Conservation (phyloP, 2,113 vertebrate species). For the Trogon surrucura region DNA sequence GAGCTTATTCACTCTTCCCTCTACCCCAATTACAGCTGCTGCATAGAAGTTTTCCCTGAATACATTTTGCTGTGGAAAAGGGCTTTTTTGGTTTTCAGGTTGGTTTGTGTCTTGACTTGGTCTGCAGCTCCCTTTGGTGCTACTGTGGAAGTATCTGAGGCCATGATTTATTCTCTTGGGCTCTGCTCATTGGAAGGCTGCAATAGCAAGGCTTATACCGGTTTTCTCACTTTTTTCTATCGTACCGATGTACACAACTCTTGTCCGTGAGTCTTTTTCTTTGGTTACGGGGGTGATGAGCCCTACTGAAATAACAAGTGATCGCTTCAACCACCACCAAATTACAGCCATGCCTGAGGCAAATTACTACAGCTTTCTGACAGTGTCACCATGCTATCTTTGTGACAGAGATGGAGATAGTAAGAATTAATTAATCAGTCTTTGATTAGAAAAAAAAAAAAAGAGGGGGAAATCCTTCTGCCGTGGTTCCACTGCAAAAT, state of each 20-base stretch:
- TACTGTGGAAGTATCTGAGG: background rate
- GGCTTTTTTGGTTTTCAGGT: background rate
- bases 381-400: slow-evolving; percentile 49
- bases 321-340: slow-evolving; percentile 13
- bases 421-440: slow-evolving; percentile 69
- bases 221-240: background rate
- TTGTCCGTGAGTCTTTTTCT: background rate
- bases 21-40: background rate
- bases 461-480: background rate
- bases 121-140: background rate
- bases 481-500: background rate
- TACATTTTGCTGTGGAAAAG: background rate
- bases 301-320: background rate
- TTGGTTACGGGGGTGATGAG: background rate
- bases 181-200: background rate
- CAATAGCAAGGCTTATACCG: background rate
- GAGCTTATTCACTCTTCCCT: slow-evolving; percentile 1
- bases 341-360: slow-evolving; percentile 50
- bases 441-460: slow-evolving; percentile 54
- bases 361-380: slow-evolving; percentile 43
- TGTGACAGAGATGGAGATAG: slow-evolving; percentile 64
- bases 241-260: background rate
- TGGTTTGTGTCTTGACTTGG: background rate
- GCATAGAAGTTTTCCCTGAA: background rate
- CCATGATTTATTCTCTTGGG: background rate